Base-by-base conservation (phyloP, 2,797 vertebrate species). In the Rhinogobio ventralis region DNA sequence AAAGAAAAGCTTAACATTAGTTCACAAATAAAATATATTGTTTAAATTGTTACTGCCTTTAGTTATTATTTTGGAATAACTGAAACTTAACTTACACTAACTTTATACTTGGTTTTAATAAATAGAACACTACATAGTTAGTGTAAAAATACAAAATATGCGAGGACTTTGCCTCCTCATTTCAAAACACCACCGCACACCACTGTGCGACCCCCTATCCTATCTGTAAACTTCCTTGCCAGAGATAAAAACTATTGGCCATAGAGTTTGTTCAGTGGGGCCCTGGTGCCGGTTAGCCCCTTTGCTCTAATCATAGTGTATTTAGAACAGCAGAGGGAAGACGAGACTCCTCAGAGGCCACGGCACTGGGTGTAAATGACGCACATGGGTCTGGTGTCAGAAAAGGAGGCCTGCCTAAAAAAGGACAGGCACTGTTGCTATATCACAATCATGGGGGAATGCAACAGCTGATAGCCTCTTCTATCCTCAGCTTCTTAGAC, bases 321-420 rank as follows among this genome's bases (percentile, higher is more conserved):
- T 92, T 88, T 86, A 77, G 81, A 83, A 71, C 79, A 86, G 85
- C 71, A 83, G 83, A 45, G 88, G 87, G 79, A 81, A 79, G 87
- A 67, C 60, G 85, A 89, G 81, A 69, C 83, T 90, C 87, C 86
- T 86, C 71, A 17, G 81, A 67, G 89, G 93, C 91, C 91, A 89
- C 1, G 5, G 90, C 89, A 89, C 90, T 72, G 91, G 94, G 95
- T 95, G 96, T 94, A 96, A 96, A 93, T 96, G 96, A 97, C 95
- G 93, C 94, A 95, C 87, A 91, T 90, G 86, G 89, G 88, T 87
- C 89, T 92, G 90, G 85, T 94, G 96, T 95, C 95, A 95, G 95
- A 94, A 95, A 95, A 93, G 78, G 94, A 94, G 92, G 93, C 93
- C 95, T 97, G 96, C 93, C 98, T 98, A 99, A 99, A 99, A 98